A percentile compares a stretch with the other conserved stretches of the same genome.
Evolutionary conservation across 2,113 vertebrate species (phyloP).

Genomic region (Choloepus hoffmanni): DNA sequence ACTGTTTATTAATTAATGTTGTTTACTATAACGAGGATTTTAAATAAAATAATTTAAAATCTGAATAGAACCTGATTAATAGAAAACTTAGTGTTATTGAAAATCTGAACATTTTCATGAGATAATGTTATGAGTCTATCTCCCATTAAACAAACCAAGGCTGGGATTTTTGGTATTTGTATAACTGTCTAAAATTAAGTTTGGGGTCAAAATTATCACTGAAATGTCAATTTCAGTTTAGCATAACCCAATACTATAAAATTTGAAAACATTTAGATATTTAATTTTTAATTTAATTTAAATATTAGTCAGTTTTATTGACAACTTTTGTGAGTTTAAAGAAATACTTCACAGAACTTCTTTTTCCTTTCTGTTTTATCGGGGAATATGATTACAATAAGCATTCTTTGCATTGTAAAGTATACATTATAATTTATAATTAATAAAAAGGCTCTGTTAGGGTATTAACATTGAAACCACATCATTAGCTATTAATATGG

Average conservation of each 20-base stretch:
- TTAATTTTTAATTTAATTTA: conserved; percentile 47
- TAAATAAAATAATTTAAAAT: conserved; percentile 31
- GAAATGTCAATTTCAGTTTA: conserved; percentile 26
- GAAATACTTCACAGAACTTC: not conserved
- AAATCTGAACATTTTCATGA: conserved; percentile 34
- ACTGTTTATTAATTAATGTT: not conserved
- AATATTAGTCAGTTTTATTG: conserved; percentile 8
- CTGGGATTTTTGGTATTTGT: not conserved
- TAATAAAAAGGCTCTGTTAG: not conserved
- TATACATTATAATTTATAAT: not conserved
- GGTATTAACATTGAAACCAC: not conserved
- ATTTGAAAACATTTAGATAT: not conserved
- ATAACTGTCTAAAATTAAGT: conserved; percentile 1
- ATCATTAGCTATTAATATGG: not conserved
- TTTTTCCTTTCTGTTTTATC: not conserved
- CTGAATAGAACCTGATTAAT: not conserved
- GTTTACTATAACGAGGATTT: not conserved
- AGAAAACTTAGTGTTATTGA: not conserved
- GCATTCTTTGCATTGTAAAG: not conserved
- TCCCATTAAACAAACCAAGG: not conserved
- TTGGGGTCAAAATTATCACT: not conserved
- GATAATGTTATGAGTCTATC: not conserved
- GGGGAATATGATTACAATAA: not conserved
- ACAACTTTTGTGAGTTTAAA: not conserved
- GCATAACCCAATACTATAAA: not conserved